Conservation (phyloP, 35 echinoderm and acorn worm genomes). For the Lytechinus pictus region DNA sequence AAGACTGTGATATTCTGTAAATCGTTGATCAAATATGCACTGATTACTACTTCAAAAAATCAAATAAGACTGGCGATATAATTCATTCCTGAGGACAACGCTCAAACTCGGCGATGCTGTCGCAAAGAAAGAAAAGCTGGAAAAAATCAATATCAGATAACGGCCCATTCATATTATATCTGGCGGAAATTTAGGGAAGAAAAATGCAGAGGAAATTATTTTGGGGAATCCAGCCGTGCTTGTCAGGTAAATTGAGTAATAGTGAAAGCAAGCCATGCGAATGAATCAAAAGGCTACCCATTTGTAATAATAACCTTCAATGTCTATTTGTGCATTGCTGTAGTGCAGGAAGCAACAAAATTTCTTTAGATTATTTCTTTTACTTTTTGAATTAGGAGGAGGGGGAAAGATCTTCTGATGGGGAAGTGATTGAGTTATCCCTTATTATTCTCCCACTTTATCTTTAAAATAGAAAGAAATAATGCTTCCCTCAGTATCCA, state of each 20-base stretch:
- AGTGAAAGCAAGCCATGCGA: slow-evolving; percentile 1
- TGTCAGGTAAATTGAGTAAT: slow-evolving; percentile 11
- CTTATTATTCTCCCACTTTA: background rate
- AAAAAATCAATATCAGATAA: slow-evolving; percentile 48
- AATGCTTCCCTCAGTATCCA: background rate
- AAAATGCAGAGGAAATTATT: slow-evolving; percentile 5
- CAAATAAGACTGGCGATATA: slow-evolving; percentile 39
- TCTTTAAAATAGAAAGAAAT: background rate
- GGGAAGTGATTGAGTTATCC: slow-evolving; percentile 11
- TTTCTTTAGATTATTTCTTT: background rate
- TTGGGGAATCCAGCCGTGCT: slow-evolving; percentile 16
- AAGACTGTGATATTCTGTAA: slow-evolving; percentile 11
- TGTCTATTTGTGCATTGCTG: background rate
- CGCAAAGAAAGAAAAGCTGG: background rate
- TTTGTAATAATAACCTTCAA: slow-evolving; percentile 14
- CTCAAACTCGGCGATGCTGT: background rate
- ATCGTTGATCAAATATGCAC: slow-evolving; percentile 36
- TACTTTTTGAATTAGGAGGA: background rate
- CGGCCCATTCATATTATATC: slow-evolving; percentile 17
- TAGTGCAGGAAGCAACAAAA: background rate
- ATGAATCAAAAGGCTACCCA: slow-evolving; percentile 14
- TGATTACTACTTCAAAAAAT: slow-evolving; percentile 35
- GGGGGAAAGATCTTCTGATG: background rate
- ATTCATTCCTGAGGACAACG: slow-evolving; percentile 36
- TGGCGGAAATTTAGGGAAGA: slow-evolving; percentile 26